A percentile compares a stretch with the other conserved stretches of the same genome.
Conservation (phyloP, 2,888 invertebrate genomes). For the Shargacucullia verbasci region DNA sequence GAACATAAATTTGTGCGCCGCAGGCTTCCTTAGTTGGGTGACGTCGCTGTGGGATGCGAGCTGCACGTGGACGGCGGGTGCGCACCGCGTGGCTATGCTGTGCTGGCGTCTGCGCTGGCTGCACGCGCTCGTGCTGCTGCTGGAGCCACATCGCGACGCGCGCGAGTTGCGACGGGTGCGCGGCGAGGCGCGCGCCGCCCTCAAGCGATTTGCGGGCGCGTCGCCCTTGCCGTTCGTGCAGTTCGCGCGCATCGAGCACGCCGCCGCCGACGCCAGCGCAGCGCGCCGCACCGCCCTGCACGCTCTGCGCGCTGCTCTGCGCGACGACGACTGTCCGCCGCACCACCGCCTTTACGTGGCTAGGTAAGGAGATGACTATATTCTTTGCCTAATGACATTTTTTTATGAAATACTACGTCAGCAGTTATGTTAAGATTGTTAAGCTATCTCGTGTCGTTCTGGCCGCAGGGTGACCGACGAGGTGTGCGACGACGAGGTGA, state of each 20-base stretch:
- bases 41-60: constrained; percentile 71
- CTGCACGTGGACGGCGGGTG: constrained; percentile 60
- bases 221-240: constrained; percentile 67
- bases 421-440: too few relatives aligned
- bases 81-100: constrained; percentile 66
- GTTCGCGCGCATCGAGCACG: constrained; percentile 70
- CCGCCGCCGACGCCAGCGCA: constrained; percentile 43
- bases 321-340: constrained; percentile 35
- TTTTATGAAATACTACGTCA: too few relatives aligned
- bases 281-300: constrained; percentile 39
- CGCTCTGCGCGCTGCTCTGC: constrained; percentile 41
- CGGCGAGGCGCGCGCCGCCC: constrained; percentile 58
- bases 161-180: constrained; percentile 47
- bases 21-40: constrained; percentile 68
- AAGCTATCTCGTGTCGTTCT: too few relatives aligned
- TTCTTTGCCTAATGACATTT: too few relatives aligned
- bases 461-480: constrained; percentile 34
- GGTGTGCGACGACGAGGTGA: constrained; percentile 18
- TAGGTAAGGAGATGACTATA: constrained; percentile 27
- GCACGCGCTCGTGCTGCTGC: constrained; percentile 67
- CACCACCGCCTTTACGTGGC: constrained; percentile 64
- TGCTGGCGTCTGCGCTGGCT: constrained; percentile 80
- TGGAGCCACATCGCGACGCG: constrained; percentile 2
- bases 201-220: constrained; percentile 53
- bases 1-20: too few relatives aligned